Conservation (phyloP, 1,140 invertebrate species). For the Halictus rubicundus region DNA sequence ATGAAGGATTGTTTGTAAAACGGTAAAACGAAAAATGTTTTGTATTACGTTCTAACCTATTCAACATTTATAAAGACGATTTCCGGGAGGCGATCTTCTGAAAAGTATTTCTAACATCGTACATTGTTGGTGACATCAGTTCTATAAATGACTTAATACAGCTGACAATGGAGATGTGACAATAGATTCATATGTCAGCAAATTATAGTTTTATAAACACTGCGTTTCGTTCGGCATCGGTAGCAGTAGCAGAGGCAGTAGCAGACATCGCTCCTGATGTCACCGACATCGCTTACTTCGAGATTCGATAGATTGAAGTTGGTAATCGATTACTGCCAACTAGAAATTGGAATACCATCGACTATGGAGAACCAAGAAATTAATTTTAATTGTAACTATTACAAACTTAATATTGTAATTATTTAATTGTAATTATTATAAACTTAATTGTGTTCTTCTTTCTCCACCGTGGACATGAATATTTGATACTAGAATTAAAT, state of each 20-base stretch:
- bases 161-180: background rate
- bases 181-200: background rate
- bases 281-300: background rate
- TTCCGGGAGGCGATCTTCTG: background rate
- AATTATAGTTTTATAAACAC: slow-evolving; percentile 29
- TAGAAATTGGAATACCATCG: too few species aligned
- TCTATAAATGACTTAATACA: slow-evolving; percentile 2
- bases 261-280: slow-evolving; percentile 17
- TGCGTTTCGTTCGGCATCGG: background rate
- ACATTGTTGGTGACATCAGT: background rate
- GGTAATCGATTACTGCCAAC: background rate
- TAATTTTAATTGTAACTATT: too few species aligned
- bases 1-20: background rate
- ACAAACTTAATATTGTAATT: too few species aligned
- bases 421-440: too few species aligned
- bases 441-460: too few species aligned
- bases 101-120: background rate
- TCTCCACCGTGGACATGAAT: too few species aligned
- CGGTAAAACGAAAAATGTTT: slow-evolving; percentile 10
- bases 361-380: too few species aligned
- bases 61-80: slow-evolving; percentile 29
- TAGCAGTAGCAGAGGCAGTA: background rate
- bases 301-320: background rate
- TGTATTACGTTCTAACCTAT: slow-evolving; percentile 20
- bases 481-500: too few species aligned